These are phyloP conservation scores for Agriotes lineatus DNA, from an alignment of 2,888 invertebrate genomes.

Conservation along the genomic window DNA sequence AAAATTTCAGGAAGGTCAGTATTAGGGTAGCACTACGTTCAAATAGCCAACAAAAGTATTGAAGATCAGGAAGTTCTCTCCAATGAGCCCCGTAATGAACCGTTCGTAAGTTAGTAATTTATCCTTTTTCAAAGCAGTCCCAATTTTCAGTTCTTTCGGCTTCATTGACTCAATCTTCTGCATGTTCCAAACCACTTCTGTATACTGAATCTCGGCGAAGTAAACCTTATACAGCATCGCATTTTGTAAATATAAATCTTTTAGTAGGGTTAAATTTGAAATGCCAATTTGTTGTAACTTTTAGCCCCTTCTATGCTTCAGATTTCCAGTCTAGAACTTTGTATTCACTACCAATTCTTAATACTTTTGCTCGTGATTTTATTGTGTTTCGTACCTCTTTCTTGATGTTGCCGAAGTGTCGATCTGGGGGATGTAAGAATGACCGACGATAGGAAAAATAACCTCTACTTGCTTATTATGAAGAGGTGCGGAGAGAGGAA, in stretches of 20 bases:
- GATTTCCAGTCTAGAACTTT: background rate
- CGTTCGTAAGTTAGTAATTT: background rate
- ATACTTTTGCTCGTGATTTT: background rate
- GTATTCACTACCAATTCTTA: background rate
- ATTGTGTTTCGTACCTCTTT: background rate
- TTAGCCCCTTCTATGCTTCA: too few species aligned
- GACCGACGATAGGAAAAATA: background rate
- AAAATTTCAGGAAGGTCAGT: too few species aligned
- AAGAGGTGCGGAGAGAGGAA: background rate
- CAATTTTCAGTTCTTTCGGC: too few species aligned
- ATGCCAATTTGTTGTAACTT: background rate
- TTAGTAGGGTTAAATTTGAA: background rate
- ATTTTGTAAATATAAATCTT: background rate
- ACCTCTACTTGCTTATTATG: background rate
- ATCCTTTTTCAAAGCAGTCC: too few species aligned
- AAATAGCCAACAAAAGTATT: background rate
- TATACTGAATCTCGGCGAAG: background rate
- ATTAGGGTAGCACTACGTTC: background rate
- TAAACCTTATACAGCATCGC: background rate
- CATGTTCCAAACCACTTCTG: background rate
- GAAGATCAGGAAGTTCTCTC: background rate
- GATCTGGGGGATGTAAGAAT: background rate
- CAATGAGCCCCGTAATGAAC: background rate
- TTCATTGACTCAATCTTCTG: too few species aligned
- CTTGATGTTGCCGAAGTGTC: background rate